Conservation (phyloP, 2,113 vertebrate genomes). For the Indicator indicator region DNA sequence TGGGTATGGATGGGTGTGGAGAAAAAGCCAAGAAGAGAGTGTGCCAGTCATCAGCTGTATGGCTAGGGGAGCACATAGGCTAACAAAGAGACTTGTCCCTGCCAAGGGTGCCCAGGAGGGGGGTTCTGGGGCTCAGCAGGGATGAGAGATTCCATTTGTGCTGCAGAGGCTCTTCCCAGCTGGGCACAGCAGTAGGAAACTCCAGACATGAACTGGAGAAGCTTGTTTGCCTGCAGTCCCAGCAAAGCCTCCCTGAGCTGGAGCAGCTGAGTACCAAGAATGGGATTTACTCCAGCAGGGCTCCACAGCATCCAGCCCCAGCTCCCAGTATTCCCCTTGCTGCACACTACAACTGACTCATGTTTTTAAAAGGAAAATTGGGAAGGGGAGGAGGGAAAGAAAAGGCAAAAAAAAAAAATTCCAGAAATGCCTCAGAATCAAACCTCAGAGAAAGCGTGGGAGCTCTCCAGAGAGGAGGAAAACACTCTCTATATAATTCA, state of each 20-base stretch:
- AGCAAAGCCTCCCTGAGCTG: neutral
- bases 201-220: neutral
- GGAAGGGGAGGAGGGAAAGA: neutral
- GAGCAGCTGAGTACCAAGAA: neutral
- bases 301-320: neutral
- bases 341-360: neutral
- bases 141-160: neutral
- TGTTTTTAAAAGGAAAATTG: neutral
- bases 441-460: neutral
- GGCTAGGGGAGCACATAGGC: neutral
- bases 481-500: neutral
- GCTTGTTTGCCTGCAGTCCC: neutral
- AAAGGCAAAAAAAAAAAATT: neutral
- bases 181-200: too few species aligned
- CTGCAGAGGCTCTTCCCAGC: neutral
- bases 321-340: neutral
- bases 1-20: neutral
- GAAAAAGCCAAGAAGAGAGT: neutral
- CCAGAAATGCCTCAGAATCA: neutral
- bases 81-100: neutral
- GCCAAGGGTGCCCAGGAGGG: neutral
- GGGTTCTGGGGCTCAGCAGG: neutral
- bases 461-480: neutral
- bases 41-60: too few species aligned
- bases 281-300: neutral